Percentiles rank a stretch among this genome's conserved stretches.
phyloP scores from a whole-genome alignment of 2,113 vertebrate species.

The Chloropsis cyanopogon region DNA sequence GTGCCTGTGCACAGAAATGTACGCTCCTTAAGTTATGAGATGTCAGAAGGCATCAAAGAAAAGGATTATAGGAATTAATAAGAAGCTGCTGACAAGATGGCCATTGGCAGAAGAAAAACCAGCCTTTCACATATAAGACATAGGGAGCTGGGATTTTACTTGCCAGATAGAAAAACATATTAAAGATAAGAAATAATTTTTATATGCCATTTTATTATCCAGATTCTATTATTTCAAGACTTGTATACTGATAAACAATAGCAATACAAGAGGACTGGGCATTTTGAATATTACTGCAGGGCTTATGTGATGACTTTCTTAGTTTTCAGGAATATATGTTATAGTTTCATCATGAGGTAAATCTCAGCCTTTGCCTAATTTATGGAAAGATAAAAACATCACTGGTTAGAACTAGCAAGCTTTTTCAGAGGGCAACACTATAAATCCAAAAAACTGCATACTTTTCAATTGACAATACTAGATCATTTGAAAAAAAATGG shows the following conservation, averaged over 20 bases:
- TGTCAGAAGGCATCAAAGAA: neutral
- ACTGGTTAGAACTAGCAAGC: neutral
- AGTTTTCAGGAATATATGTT: neutral
- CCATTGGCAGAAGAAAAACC: neutral
- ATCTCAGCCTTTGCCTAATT: constrained; percentile 2
- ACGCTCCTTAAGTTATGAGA: neutral
- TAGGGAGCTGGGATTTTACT: neutral
- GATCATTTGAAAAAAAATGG: neutral
- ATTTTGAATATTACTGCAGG: neutral
- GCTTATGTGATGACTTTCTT: neutral
- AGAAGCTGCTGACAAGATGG: constrained; percentile 1
- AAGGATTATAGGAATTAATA: constrained; percentile 7
- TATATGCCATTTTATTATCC: constrained; percentile 4
- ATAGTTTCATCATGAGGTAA: neutral
- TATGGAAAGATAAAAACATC: constrained; percentile 22
- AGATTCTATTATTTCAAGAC: neutral
- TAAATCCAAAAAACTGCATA: neutral
- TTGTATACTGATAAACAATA: neutral
- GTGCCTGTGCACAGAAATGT: neutral
- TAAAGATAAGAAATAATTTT: constrained; percentile 1
- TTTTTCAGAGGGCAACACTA: neutral
- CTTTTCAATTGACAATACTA: neutral
- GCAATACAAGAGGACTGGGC: neutral
- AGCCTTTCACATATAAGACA: neutral
- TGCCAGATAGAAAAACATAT: neutral